Evolutionary conservation across 1,140 invertebrate species (phyloP).

Genomic region (Ostrea denselamellosa): DNA sequence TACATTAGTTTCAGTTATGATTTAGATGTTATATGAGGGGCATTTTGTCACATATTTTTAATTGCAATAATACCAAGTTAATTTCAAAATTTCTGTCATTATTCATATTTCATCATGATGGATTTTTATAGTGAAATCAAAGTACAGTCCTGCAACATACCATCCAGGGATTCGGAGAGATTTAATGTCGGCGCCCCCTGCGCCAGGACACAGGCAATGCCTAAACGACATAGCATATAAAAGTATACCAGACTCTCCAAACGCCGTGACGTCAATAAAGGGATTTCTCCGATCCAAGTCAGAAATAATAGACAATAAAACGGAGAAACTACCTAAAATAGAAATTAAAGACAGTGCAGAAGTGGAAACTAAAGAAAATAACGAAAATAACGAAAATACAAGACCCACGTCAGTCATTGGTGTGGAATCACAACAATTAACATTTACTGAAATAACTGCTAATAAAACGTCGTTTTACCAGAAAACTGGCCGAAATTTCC

Average conservation of each 20-base stretch:
- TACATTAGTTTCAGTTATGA: no score
- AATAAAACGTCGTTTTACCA: conserved; percentile 54
- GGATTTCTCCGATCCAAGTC: conserved; percentile 45
- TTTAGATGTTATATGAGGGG: no score
- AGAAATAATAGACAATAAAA: conserved; percentile 8
- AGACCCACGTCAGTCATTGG: conserved; percentile 31
- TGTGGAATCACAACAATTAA: neutral
- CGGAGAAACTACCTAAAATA: conserved; percentile 38
- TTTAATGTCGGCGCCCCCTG: conserved; percentile 55
- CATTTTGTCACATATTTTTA: no score
- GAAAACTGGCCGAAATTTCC: conserved; percentile 44
- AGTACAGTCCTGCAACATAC: conserved; percentile 64
- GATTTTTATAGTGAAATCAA: conserved; percentile 66
- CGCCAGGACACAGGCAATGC: conserved; percentile 46
- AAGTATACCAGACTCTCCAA: conserved; percentile 47
- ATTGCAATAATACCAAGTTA: no score
- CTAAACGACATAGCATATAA: conserved; percentile 45
- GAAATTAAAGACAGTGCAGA: conserved; percentile 38
- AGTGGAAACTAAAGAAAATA: neutral
- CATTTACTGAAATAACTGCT: conserved; percentile 43
- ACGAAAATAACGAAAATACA: conserved; percentile 41
- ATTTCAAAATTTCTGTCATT: no score
- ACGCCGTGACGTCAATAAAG: conserved; percentile 43
- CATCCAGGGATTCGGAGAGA: conserved; percentile 53
- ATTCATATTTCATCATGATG: no score